Conservation (phyloP, 2,888 invertebrate species). For the Allacma fusca region DNA sequence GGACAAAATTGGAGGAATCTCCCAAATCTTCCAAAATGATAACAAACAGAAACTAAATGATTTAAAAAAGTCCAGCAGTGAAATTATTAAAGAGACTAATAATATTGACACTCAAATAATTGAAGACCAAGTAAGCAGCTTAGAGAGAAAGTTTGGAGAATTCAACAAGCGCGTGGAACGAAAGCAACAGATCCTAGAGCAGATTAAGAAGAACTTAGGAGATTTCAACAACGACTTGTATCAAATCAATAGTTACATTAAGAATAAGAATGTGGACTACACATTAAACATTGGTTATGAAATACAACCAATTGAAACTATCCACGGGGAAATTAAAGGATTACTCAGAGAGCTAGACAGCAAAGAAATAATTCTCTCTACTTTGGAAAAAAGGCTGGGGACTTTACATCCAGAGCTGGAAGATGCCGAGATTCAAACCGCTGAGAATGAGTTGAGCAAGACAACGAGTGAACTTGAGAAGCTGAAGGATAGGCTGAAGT, state of each 20-base stretch:
- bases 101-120: conserved; percentile 90
- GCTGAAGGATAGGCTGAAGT: conserved; percentile 74
- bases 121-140: conserved; percentile 83
- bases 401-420: conserved; percentile 87
- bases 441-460: conserved; percentile 77
- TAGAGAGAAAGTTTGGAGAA: conserved; percentile 84
- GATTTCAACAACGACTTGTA: conserved; percentile 82
- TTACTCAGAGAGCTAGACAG: conserved; percentile 81
- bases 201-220: conserved; percentile 83
- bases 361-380: conserved; percentile 82
- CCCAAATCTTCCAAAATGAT: conserved; percentile 77
- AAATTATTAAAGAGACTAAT: conserved; percentile 80
- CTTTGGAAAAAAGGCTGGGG: conserved; percentile 81
- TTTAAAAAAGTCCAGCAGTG: conserved; percentile 68
- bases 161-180: conserved; percentile 83
- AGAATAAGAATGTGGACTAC: conserved; percentile 70
- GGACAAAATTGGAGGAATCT: conserved; percentile 76
- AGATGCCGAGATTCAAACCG: conserved; percentile 79
- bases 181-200: conserved; percentile 81
- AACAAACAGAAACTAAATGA: conserved; percentile 71
- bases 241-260: conserved; percentile 81
- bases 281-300: conserved; percentile 74
- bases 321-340: conserved; percentile 74
- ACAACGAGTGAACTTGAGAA: conserved; percentile 79
- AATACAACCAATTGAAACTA: conserved; percentile 78